These are phyloP conservation scores for Copidosoma aretas DNA, from an alignment of 2,888 invertebrate species.

Conservation along the genomic window DNA sequence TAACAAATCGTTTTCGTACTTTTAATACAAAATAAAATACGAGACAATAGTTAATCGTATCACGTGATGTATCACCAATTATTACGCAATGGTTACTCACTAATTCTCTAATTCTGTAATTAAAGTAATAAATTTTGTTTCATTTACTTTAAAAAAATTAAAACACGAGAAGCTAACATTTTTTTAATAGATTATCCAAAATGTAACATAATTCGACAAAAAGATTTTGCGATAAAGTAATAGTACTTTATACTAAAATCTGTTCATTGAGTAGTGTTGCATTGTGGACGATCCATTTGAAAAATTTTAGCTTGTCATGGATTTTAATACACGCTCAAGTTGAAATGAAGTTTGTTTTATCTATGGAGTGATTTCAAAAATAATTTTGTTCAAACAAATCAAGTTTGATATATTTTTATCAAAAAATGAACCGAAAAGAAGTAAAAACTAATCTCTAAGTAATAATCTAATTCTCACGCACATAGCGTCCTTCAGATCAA, in stretches of 20 bases:
- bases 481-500: no score
- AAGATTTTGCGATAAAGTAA: no score
- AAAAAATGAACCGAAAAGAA: background rate
- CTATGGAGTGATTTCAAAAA: background rate
- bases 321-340: no score
- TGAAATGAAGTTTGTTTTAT: no score
- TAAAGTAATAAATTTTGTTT: background rate
- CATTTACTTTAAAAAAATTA: background rate
- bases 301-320: no score
- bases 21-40: slow-evolving; percentile 21
- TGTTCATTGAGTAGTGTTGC: no score
- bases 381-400: background rate
- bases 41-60: slow-evolving; percentile 10
- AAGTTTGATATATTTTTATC: slow-evolving; percentile 1
- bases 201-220: no score
- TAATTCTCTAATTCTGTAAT: background rate
- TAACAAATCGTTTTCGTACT: slow-evolving; percentile 11
- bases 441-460: no score
- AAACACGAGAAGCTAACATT: background rate
- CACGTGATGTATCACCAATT: slow-evolving; percentile 3
- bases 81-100: background rate
- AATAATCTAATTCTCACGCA: no score
- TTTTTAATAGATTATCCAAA: no score
- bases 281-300: no score
- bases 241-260: no score